These are phyloP conservation scores for Pelusios castaneus DNA, from an alignment of 2,113 vertebrate species.

Conservation along the genomic window DNA sequence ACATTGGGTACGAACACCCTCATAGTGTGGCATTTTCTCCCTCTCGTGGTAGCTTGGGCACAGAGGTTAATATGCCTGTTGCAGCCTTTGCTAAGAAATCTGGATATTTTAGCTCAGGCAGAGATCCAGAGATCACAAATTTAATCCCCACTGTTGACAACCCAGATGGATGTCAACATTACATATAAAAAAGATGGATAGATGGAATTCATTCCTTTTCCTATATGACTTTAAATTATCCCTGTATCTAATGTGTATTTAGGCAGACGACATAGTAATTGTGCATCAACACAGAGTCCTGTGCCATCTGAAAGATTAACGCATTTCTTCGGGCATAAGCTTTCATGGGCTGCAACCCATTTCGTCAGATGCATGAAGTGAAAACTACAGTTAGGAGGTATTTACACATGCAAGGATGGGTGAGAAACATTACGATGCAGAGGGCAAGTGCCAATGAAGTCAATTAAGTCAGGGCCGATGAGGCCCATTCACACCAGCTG, in stretches of 20 bases:
- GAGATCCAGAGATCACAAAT: background rate
- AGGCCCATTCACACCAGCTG: too few species aligned
- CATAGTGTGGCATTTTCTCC: background rate
- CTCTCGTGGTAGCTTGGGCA: background rate
- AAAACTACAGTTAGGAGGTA: too few species aligned
- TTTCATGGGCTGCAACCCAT: too few species aligned
- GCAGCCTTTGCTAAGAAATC: background rate
- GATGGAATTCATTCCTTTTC: background rate
- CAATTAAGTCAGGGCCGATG: too few species aligned
- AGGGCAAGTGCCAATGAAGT: too few species aligned
- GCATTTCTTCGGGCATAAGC: too few species aligned
- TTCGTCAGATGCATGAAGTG: too few species aligned
- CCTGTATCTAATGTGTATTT: background rate
- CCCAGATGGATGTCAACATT: background rate
- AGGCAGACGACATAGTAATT: background rate
- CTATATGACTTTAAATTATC: background rate
- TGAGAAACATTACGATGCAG: too few species aligned
- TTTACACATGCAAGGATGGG: too few species aligned
- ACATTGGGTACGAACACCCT: background rate
- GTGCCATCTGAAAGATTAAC: too few species aligned
- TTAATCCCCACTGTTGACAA: background rate
- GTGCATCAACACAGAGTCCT: background rate
- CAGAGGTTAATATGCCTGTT: background rate
- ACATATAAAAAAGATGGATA: background rate
- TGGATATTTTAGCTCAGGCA: background rate